Evolutionary conservation across 2,888 invertebrate species (phyloP), one percentile per base, ranked within the genome.

Genomic region (Eupeodes latifasciatus): DNA sequence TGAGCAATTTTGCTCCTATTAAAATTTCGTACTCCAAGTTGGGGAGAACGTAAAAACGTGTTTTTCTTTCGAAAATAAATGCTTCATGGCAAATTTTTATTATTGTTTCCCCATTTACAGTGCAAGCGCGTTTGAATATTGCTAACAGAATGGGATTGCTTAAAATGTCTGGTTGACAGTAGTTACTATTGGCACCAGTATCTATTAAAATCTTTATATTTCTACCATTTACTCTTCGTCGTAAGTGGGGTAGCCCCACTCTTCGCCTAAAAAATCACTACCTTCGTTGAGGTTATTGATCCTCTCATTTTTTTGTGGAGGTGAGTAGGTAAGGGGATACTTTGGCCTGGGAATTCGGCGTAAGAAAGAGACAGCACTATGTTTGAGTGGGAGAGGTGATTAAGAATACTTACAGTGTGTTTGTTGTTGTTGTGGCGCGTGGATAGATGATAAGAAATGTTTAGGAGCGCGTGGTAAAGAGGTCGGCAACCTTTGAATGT

Each of bases 81-180:
- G 59, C 36, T 61, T 61, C 59, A 36, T 61, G 59, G 34, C 16
- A 55, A 16, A 16, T 55, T 5, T 55, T 16, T 55, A 55, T 55
- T 16, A 55, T 55, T n/a, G 53, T 61, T 61, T 61, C 59, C 34
- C 44, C 57, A 72, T 72, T 72, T 44, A 62, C 62, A 44, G 57
- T 72, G 27, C 57, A n/a, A 44, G 44, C 62, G 49, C 78, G 67
- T 71, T 71, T 71, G 10, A 36, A 36, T 34, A 69, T 71, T 10
- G 57, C n/a, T n/a, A n/a, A n/a, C n/a, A n/a, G n/a, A n/a, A n/a
- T n/a, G n/a, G n/a, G n/a, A n/a, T n/a, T n/a, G n/a, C n/a, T n/a
- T n/a, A n/a, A n/a, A n/a, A n/a, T n/a, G n/a, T n/a, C n/a, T n/a
- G n/a, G n/a, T n/a, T n/a, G n/a, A n/a, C n/a, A n/a, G n/a, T n/a